Conservation (phyloP, 2,113 vertebrate species). For the Galbula dea region DNA sequence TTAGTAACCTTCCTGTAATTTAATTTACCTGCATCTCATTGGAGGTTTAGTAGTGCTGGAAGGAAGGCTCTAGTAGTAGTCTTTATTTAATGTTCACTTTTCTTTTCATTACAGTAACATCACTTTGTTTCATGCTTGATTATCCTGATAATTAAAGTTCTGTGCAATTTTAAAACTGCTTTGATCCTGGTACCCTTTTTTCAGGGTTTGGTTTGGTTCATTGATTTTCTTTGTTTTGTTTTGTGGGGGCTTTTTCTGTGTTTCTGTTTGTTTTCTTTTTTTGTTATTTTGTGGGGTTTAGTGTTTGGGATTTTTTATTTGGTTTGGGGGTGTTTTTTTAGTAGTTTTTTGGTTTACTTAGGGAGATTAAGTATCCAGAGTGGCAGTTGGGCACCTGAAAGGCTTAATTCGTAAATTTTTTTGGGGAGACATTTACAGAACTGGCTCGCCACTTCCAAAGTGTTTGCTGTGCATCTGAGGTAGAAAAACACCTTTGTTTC, state of each 20-base stretch:
- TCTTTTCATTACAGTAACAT: not conserved
- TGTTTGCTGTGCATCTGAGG: not conserved
- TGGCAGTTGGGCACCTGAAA: not conserved
- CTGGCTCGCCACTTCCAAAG: not conserved
- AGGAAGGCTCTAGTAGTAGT: not conserved
- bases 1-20: not conserved
- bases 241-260: not conserved
- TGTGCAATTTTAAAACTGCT: not conserved
- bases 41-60: not conserved
- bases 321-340: too few relatives aligned
- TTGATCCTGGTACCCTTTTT: not conserved
- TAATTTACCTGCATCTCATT: not conserved
- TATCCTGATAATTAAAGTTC: not conserved
- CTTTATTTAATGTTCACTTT: not conserved
- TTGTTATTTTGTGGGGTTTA: too few relatives aligned
- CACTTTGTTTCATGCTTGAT: not conserved
- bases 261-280: not conserved
- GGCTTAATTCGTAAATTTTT: not conserved
- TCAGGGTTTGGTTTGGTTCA: not conserved
- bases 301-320: too few relatives aligned
- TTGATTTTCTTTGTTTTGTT: not conserved
- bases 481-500: not conserved
- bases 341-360: too few relatives aligned
- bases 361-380: not conserved
- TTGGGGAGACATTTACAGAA: not conserved